A percentile compares a stretch with the other conserved stretches of the same genome.
Evolutionary conservation across 1,140 invertebrate genomes (phyloP).

Genomic region (Himalopsyche phryganea): DNA sequence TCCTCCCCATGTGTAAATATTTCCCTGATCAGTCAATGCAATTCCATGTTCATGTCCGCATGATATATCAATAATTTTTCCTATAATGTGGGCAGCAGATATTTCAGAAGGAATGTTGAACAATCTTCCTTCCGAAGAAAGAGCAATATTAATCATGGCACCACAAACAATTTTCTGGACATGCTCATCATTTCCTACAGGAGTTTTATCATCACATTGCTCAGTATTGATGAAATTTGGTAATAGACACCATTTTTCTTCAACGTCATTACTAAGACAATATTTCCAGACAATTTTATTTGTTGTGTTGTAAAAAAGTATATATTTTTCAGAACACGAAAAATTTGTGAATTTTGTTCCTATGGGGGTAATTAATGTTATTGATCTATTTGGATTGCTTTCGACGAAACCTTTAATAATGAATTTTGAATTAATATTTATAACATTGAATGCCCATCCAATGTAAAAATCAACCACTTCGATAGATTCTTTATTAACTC

Average conservation of each 20-base stretch:
- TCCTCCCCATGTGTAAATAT: constrained; percentile 75
- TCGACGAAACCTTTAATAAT: constrained; percentile 24
- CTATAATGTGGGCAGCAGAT: constrained; percentile 50
- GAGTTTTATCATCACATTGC: not conserved
- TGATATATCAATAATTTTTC: constrained; percentile 60
- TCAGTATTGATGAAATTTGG: constrained; percentile 26
- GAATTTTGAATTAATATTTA: constrained; percentile 20
- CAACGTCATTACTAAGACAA: constrained; percentile 17
- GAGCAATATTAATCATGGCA: constrained; percentile 45
- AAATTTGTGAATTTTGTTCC: constrained; percentile 9
- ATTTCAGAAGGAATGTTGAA: constrained; percentile 60
- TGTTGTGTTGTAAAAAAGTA: constrained; percentile 25
- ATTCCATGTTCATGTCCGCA: constrained; percentile 79
- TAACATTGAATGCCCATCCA: constrained; percentile 25
- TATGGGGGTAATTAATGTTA: constrained; percentile 11
- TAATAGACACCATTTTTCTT: constrained; percentile 21
- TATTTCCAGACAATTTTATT: constrained; percentile 29
- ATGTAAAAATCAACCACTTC: constrained; percentile 16
- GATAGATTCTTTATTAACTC: constrained; percentile 1
- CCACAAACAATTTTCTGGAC: constrained; percentile 46
- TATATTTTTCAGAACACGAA: constrained; percentile 23
- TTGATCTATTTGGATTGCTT: not conserved
- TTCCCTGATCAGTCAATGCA: constrained; percentile 66
- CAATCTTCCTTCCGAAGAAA: constrained; percentile 52
- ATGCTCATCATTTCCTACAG: constrained; percentile 22